Base-by-base conservation (phyloP, 2,888 invertebrate species). In the Rotaria sp. region DNA sequence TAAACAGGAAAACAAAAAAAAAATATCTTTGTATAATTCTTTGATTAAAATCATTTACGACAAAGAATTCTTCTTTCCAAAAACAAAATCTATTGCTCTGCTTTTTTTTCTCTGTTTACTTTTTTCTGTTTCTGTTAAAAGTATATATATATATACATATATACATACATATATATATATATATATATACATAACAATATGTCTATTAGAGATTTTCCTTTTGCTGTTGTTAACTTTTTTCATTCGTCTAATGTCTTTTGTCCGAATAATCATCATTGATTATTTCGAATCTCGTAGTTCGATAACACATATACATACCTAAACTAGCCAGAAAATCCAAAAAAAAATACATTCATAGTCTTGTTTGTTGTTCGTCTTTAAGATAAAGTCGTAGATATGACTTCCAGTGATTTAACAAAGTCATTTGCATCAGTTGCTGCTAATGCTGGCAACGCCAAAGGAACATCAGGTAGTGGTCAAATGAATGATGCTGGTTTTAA, bases 401-500 rank as follows among this genome's bases (percentile, higher is more conserved):
- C 80, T 0, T 18, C 80, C 13, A n/a, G 80, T 45, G 80, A 80
- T 67, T 67, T 38, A 67, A 38, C 67, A 45, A 80, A 80, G 45
- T 45, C 80, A 15, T 80, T 80, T 45, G 80, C 80, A 45, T 41
- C 80, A n/a, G 80, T 74, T 38, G 74, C 80, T 80, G 80, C 38
- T 3, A 41, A 26, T 26, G 41, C 41, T n/a, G 8, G 38, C 2
- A 24, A 24, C 24, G 75, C 45, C 0, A 45, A 80, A 45, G 45
- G 45, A n/a, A 3, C 80, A 80, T 1, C 67, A 67, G 80, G 80
- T 26, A 15, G 11, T 45, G 80, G 80, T 5, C 21, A n/a, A 50
- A 84, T 26, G 52, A 13, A 21, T 26, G 52, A 84, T 38, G 35
- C 35, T 38, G 84, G 55, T 2, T 87, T 87, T 74, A 87, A 85